These are phyloP conservation scores for Rhopalosiphum padi DNA, from an alignment of 1,140 invertebrate genomes.

Conservation along the genomic window DNA sequence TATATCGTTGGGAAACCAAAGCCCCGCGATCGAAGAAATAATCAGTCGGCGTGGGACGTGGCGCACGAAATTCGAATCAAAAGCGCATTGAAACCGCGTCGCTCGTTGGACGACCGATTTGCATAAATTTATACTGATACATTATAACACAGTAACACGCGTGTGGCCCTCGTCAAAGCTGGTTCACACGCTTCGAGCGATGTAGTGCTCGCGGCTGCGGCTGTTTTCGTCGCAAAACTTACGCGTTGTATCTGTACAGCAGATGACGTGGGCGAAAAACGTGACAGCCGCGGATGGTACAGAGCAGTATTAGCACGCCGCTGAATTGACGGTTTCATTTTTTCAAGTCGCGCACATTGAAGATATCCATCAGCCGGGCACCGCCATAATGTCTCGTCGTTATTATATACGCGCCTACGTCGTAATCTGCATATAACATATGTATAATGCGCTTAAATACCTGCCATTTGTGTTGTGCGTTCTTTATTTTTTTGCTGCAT, in stretches of 20 bases:
- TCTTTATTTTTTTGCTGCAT: background rate
- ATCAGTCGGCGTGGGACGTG: background rate
- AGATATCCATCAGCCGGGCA: conserved; percentile 2
- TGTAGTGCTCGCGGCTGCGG: background rate
- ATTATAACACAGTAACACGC: background rate
- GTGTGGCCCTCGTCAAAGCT: background rate
- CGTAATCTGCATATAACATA: background rate
- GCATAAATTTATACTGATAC: background rate
- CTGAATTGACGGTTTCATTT: background rate
- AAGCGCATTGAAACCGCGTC: background rate
- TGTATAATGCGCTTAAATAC: background rate
- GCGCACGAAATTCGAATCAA: background rate
- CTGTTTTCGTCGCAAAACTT: background rate
- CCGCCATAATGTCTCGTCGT: background rate
- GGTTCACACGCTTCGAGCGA: conserved; percentile 28
- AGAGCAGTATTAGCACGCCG: background rate
- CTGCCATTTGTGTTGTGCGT: background rate
- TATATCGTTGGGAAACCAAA: background rate
- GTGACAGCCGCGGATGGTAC: background rate
- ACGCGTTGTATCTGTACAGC: background rate
- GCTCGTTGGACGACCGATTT: background rate
- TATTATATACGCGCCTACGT: background rate
- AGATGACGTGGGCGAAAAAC: conserved; percentile 25
- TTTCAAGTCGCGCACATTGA: conserved; percentile 14
- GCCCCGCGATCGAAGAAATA: background rate